Evolutionary conservation across 2,888 invertebrate species (phyloP).

Genomic region (Urechis unicinctus): DNA sequence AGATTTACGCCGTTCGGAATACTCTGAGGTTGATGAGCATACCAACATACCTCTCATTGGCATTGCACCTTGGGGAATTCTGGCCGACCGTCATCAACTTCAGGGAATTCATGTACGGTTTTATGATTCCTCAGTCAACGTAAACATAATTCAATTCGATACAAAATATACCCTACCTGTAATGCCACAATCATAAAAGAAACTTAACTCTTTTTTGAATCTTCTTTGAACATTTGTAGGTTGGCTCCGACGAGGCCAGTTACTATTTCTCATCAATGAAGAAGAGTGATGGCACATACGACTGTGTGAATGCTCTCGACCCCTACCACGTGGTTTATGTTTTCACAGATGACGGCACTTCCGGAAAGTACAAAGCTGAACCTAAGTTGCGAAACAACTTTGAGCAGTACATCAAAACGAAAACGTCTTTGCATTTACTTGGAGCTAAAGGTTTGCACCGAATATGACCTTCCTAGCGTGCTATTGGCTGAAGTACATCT

Average conservation of each 20-base stretch:
- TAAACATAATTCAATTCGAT: too few species aligned
- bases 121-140: too few species aligned
- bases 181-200: too few species aligned
- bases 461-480: too few species aligned
- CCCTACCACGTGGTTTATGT: slow-evolving; percentile 15
- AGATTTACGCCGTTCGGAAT: slow-evolving; percentile 4
- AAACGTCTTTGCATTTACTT: slow-evolving; percentile 2
- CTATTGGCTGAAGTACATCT: too few species aligned
- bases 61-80: slow-evolving; percentile 7
- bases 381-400: slow-evolving; percentile 1
- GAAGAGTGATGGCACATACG: background rate
- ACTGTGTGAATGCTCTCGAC: slow-evolving; percentile 10
- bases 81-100: slow-evolving; percentile 3
- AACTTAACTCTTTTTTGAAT: too few species aligned
- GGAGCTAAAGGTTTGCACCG: slow-evolving; percentile 6
- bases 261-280: background rate
- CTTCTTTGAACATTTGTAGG: too few species aligned
- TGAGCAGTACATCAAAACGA: slow-evolving; percentile 7
- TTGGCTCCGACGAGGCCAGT: slow-evolving; percentile 5
- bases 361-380: slow-evolving; percentile 1
- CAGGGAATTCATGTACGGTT: slow-evolving; percentile 7
- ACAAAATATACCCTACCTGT: too few species aligned
- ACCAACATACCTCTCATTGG: slow-evolving; percentile 11
- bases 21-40: slow-evolving; percentile 8
- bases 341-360: slow-evolving; percentile 12